A percentile compares a stretch with the other conserved stretches of the same genome.
phyloP scores from a whole-genome alignment of 1,140 invertebrate genomes.

The Panagrolaimus sp. region DNA sequence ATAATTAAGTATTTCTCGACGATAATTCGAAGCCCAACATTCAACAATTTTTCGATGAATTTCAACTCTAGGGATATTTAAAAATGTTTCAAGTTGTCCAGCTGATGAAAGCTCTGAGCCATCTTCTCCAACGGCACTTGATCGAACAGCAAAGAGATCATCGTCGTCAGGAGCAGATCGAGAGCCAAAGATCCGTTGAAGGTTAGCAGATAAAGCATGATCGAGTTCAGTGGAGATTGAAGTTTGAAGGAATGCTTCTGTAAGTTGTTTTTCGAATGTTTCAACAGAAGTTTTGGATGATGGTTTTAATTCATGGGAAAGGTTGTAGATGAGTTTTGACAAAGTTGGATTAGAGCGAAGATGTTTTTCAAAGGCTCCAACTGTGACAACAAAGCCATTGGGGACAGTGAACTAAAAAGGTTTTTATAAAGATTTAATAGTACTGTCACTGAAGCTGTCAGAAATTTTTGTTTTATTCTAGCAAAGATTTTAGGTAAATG shows the following conservation, averaged over 20 bases:
- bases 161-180: slow-evolving; percentile 32
- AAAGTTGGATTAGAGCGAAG: slow-evolving; percentile 56
- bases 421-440: no score
- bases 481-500: no score
- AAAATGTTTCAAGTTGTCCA: slow-evolving; percentile 74
- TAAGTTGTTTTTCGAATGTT: slow-evolving; percentile 12
- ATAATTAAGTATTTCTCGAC: slow-evolving; percentile 71
- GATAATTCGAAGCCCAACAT: slow-evolving; percentile 76
- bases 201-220: neutral
- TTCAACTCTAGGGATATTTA: slow-evolving; percentile 64
- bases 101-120: slow-evolving; percentile 71
- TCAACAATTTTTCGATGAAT: slow-evolving; percentile 63
- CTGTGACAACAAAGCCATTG: slow-evolving; percentile 66
- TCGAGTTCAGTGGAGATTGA: neutral
- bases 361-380: slow-evolving; percentile 63
- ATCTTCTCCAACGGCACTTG: slow-evolving; percentile 72
- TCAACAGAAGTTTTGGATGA: slow-evolving; percentile 28
- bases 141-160: slow-evolving; percentile 63
- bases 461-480: no score
- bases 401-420: slow-evolving; percentile 62
- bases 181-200: slow-evolving; percentile 40
- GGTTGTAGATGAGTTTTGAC: neutral
- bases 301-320: neutral
- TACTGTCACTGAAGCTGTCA: no score
- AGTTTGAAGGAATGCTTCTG: neutral